Percentiles rank a stretch among this genome's conserved stretches.
Conservation (phyloP, 2,113 vertebrate species). For the Sphyrna mokarran region DNA sequence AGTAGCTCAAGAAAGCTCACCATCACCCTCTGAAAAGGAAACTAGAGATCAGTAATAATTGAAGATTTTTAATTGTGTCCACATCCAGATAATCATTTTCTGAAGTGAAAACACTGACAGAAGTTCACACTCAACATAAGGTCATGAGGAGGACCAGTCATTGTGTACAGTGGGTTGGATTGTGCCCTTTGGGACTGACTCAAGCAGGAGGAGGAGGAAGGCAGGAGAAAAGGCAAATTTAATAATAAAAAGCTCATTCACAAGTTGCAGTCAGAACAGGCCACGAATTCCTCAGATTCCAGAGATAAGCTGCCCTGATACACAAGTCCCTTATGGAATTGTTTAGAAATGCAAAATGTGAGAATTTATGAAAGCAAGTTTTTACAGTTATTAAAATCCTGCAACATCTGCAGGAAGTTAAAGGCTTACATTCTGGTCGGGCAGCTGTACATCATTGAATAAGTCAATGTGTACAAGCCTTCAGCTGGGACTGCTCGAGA, state of each 20-base stretch:
- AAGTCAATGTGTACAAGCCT: neutral
- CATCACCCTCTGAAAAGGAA: neutral
- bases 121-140: neutral
- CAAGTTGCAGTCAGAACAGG: neutral
- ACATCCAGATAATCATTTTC: neutral
- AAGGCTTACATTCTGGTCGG: neutral
- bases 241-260: conserved; percentile 5
- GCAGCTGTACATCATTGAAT: neutral
- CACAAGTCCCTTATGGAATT: neutral
- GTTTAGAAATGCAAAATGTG: conserved; percentile 18
- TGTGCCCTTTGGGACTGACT: no score
- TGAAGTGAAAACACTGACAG: neutral
- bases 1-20: neutral
- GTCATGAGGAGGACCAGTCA: neutral
- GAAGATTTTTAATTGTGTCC: neutral
- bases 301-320: conserved; percentile 6
- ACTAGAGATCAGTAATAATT: neutral
- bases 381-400: neutral
- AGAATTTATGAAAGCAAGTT: neutral
- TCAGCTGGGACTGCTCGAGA: neutral
- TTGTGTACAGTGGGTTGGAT: neutral
- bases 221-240: neutral
- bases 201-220: neutral
- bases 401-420: conserved; percentile 9
- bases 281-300: neutral